Evolutionary conservation across 2,888 invertebrate species (phyloP).

Genomic region (Augochlorella aurata): DNA sequence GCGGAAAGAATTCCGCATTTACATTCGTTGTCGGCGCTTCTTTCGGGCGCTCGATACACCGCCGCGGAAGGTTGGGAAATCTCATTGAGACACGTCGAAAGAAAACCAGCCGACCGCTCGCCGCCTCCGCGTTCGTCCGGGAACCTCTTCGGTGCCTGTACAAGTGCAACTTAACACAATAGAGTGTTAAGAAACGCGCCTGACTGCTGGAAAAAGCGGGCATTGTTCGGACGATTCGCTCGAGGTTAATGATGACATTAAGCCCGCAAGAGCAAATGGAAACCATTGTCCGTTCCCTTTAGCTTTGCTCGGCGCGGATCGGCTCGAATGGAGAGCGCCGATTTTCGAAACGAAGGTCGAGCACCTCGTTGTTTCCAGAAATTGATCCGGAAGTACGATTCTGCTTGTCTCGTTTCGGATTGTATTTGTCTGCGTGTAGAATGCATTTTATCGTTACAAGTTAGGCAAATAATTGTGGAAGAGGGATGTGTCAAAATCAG

Average conservation of each 20-base stretch:
- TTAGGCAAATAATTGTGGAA: no score
- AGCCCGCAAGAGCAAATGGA: slow-evolving; percentile 26
- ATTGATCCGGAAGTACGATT: no score
- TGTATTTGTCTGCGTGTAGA: no score
- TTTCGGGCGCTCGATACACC: slow-evolving; percentile 24
- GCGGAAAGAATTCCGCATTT: slow-evolving; percentile 29
- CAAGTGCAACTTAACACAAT: slow-evolving; percentile 38
- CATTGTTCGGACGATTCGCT: slow-evolving; percentile 41
- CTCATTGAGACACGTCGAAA: slow-evolving; percentile 30
- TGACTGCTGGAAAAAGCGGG: slow-evolving; percentile 5
- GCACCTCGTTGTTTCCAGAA: no score
- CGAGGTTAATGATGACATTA: slow-evolving; percentile 55
- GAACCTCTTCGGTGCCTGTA: slow-evolving; percentile 24
- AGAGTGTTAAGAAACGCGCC: slow-evolving; percentile 52
- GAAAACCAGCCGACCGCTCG: slow-evolving; percentile 29
- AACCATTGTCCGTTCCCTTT: slow-evolving; percentile 19
- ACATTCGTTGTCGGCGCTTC: slow-evolving; percentile 38
- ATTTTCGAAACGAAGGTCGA: neutral
- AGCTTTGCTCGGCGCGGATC: neutral
- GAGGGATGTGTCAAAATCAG: no score
- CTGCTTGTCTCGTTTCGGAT: no score
- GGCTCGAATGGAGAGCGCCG: neutral
- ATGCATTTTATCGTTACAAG: no score
- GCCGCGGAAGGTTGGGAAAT: slow-evolving; percentile 43
- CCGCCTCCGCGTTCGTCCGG: neutral